Base-by-base conservation (phyloP, 2,888 invertebrate genomes). In the Netelia inedita region DNA sequence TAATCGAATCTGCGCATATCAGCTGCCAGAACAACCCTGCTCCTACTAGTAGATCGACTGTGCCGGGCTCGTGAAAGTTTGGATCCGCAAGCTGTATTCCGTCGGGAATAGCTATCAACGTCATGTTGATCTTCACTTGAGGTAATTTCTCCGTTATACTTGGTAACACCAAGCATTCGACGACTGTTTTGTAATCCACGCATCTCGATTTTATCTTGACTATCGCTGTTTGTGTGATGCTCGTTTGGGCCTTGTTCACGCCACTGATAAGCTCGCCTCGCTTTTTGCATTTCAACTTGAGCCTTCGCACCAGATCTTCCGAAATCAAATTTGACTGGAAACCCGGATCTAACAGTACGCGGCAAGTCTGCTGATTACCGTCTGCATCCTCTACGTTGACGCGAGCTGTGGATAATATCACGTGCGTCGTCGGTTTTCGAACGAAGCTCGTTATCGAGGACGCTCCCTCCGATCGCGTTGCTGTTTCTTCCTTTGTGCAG, bases 281-380 rank as follows among this genome's bases (percentile, higher is more conserved):
- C 43, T 68, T 85, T 1, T 71, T 71, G 69, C 76, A 71, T 28
- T 55, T 16, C n/a, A 86, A 53, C n/a, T 82, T 83, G 55, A 86
- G 72, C 50, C 55, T 78, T 14, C 59, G 55, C 3, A 79, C 83
- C 3, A 88, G 74, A 9, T 72, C 68, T 43, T 83, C 71, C 0
- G 73, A 79, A 14, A 87, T 85, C 1, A 86, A 16, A 72, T 88
- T 87, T 1, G 85, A 81, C 63, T 87, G 87, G 2, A 87, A 87
- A 2, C 87, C 85, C 14, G 80, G 74, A 74, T 87, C 86, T 8
- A 87, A 28, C 3, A 87, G 76, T 2, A 82, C 85, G 8, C 87
- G 72, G 41, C 83, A 84, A 16, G 10, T 53, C 3, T 78, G 71
- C 9, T 61, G 68, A 55, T 75, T 71, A 8, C 85, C 86, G 41